A percentile compares a stretch with the other conserved stretches of the same genome.
Conservation (phyloP, 1,140 invertebrate species). For the Trichogramma pretiosum region DNA sequence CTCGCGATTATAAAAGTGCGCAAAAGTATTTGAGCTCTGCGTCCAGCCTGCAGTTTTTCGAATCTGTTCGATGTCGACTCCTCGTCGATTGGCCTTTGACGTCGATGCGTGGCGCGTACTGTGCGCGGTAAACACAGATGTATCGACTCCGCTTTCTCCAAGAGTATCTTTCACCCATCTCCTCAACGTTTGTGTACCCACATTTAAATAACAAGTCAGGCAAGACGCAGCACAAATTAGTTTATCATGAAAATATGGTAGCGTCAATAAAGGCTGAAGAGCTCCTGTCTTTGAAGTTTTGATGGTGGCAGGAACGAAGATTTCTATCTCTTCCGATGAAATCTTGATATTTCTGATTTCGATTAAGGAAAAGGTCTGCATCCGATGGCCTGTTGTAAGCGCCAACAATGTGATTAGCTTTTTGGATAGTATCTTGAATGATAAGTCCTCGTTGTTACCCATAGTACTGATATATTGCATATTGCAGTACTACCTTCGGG, state of each 20-base stretch:
- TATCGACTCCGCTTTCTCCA: no score
- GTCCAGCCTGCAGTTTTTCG: no score
- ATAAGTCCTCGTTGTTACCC: no score
- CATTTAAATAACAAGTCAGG: not conserved
- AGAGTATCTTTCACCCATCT: no score
- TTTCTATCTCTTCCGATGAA: not conserved
- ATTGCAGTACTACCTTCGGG: slow-evolving; percentile 19
- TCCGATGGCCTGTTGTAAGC: not conserved
- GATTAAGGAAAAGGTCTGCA: slow-evolving; percentile 7
- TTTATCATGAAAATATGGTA: not conserved
- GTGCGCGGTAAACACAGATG: no score
- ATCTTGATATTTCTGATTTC: not conserved
- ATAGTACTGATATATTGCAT: no score
- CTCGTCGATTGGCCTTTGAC: not conserved
- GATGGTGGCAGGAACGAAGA: not conserved
- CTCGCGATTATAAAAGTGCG: no score
- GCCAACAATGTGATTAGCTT: slow-evolving; percentile 1
- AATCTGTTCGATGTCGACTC: not conserved
- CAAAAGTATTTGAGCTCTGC: no score
- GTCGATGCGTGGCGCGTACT: not conserved
- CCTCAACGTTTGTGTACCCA: no score
- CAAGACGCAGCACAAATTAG: not conserved
- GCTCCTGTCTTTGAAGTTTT: not conserved
- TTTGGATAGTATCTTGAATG: not conserved
- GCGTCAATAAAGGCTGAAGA: not conserved